Base-by-base conservation (phyloP, 2,888 invertebrate genomes). In the Zhengitettix transpicula region DNA sequence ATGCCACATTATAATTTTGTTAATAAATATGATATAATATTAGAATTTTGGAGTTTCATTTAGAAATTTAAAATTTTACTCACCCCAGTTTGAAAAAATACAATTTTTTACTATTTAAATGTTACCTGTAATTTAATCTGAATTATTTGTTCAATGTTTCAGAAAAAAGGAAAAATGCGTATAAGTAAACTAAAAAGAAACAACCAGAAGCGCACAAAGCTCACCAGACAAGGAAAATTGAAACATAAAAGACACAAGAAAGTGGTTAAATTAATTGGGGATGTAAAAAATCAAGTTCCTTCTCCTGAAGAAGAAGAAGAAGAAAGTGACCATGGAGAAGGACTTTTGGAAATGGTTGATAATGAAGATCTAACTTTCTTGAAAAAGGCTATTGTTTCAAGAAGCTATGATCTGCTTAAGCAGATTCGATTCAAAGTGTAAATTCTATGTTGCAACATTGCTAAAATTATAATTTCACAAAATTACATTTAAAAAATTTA, bases 301-400 rank as follows among this genome's bases (percentile, higher is more conserved):
- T 42, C 42, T 9, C 28, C 17, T 10, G 40, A 55, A 16, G 58
- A 58, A 40, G 64, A 64, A 42, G 62, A 64, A 11, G 63, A 68
- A 55, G 64, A 67, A 52, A 68, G 68, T 64, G 77, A 75, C 10
- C 75, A 77, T 1, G 78, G 76, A 1, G 77, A 79, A 44, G 79
- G 79, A 65, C 77, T 78, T 71, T 73, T 77, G 17, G 79, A 79
- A 65, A 81, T 80, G 80, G 67, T 81, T 65, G 80, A 81, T 55
- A 74, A 76, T 1, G 79, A 79, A 1, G 81, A 81, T 64, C 72
- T 80, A 65, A 69, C 75, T 63, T 80, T 79, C 65, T 73, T 81
- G 52, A 71, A 76, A 69, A 72, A 65, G 10, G 70, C 75, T 47
- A 69, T 77, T 10, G 71, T 73, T 0, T 75, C 75, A 63, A 75